Evolutionary conservation across 2,113 vertebrate genomes (phyloP).

Genomic region (Corydoras maculifer): DNA sequence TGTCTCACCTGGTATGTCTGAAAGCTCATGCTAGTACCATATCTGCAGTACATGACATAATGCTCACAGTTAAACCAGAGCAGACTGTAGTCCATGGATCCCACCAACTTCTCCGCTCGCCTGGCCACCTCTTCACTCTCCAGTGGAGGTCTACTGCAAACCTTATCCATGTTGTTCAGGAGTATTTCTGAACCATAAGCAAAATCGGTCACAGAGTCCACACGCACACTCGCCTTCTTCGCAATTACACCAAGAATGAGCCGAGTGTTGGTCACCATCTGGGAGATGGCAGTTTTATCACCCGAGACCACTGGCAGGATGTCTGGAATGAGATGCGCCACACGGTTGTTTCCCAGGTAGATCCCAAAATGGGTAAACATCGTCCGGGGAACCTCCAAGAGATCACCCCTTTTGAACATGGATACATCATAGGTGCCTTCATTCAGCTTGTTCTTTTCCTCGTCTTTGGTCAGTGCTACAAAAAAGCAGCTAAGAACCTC

Average conservation of each 20-base stretch:
- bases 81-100: conserved; percentile 78
- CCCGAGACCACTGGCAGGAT: conserved; percentile 74
- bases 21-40: conserved; percentile 78
- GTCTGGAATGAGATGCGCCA: conserved; percentile 93
- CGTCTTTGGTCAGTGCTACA: conserved; percentile 28
- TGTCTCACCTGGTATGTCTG: conserved; percentile 83
- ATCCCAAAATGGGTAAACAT: conserved; percentile 91
- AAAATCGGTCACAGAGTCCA: conserved; percentile 87
- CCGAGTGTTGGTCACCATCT: conserved; percentile 84
- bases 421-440: conserved; percentile 59
- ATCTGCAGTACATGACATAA: conserved; percentile 94
- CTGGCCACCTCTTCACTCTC: conserved; percentile 75
- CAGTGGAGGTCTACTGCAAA: conserved; percentile 70
- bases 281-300: conserved; percentile 63
- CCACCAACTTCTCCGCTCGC: conserved; percentile 81
- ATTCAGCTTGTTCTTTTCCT: conserved; percentile 16
- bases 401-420: conserved; percentile 76
- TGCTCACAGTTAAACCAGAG: conserved; percentile 99
- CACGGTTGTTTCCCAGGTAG: conserved; percentile 83
- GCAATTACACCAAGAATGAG: conserved; percentile 79
- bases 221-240: conserved; percentile 79
- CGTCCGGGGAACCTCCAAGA: conserved; percentile 85
- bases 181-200: conserved; percentile 82
- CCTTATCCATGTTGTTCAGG: conserved; percentile 81
- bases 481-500: conserved; percentile 46